A percentile compares a stretch with the other conserved stretches of the same genome.
phyloP scores from a whole-genome alignment of 1,140 invertebrate genomes.

The Argopecten irradians region DNA sequence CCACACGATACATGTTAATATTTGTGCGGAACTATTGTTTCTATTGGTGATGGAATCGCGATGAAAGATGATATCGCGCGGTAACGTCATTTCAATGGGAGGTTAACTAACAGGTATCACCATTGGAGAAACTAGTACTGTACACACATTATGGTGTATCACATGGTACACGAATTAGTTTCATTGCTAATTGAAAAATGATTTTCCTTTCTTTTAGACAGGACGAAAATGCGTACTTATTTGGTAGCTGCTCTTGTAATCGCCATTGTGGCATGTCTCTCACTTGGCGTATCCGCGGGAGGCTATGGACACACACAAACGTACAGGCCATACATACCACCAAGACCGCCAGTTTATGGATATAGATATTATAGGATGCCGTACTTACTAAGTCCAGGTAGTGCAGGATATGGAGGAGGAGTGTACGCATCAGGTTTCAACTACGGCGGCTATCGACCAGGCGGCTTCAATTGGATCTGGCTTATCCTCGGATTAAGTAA shows the following conservation, averaged over 20 bases:
- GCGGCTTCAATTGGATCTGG: not conserved
- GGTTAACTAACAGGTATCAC: too few relatives aligned
- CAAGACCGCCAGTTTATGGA: not conserved
- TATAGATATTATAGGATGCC: not conserved
- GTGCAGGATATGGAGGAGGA: not conserved
- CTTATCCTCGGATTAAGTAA: not conserved
- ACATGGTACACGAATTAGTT: too few relatives aligned
- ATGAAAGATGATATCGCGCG: too few relatives aligned
- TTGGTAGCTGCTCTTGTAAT: not conserved
- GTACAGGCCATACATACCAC: not conserved
- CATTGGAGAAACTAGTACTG: too few relatives aligned
- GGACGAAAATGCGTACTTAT: not conserved
- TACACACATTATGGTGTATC: too few relatives aligned
- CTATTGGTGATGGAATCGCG: too few relatives aligned
- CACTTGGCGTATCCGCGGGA: not conserved
- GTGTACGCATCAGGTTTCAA: not conserved
- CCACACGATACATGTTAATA: too few relatives aligned
- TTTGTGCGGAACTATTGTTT: too few relatives aligned
- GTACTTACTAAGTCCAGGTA: too few relatives aligned
- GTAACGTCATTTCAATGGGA: too few relatives aligned
- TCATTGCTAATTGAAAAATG: too few relatives aligned
- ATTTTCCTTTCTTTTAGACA: not conserved
- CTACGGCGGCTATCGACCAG: not conserved
- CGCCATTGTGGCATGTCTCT: not conserved
- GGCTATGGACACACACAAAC: not conserved